A percentile compares a stretch with the other conserved stretches of the same genome.
These are phyloP conservation scores for Cantharis nigra DNA, from an alignment of 2,888 invertebrate genomes.

Conservation along the genomic window DNA sequence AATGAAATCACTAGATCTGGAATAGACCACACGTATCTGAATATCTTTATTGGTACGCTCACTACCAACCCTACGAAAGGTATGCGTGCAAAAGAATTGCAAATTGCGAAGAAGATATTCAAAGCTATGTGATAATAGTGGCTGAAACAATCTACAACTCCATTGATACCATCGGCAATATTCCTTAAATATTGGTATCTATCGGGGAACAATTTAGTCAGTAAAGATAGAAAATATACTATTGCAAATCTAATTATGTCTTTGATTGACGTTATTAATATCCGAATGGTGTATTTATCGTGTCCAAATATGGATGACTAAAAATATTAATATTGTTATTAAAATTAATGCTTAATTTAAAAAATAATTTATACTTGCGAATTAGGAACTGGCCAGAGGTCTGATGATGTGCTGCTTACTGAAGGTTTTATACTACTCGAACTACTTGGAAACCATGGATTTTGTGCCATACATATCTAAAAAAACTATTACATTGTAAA, in stretches of 20 bases:
- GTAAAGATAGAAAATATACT: background rate
- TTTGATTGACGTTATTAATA: background rate
- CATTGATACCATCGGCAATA: background rate
- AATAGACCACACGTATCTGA: no score
- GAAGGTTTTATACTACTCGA: no score
- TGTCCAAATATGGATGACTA: background rate
- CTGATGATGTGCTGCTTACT: background rate
- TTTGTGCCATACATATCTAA: background rate
- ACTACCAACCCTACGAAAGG: background rate
- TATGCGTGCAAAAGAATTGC: background rate
- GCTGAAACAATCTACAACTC: background rate
- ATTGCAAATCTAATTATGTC: background rate
- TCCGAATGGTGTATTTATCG: background rate
- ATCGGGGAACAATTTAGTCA: background rate
- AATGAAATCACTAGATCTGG: no score
- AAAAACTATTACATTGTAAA: background rate
- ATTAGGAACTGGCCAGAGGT: fast-evolving
- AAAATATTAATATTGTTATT: background rate
- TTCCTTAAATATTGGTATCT: background rate
- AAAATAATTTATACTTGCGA: background rate
- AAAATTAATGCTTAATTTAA: background rate
- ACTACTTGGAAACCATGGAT: background rate
- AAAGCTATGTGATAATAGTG: background rate
- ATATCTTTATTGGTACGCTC: background rate
- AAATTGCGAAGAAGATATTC: background rate